Evolutionary conservation across 2,888 invertebrate genomes (phyloP), one percentile per base, ranked within the genome.

Genomic region (Rhopalosiphum nymphaeae): DNA sequence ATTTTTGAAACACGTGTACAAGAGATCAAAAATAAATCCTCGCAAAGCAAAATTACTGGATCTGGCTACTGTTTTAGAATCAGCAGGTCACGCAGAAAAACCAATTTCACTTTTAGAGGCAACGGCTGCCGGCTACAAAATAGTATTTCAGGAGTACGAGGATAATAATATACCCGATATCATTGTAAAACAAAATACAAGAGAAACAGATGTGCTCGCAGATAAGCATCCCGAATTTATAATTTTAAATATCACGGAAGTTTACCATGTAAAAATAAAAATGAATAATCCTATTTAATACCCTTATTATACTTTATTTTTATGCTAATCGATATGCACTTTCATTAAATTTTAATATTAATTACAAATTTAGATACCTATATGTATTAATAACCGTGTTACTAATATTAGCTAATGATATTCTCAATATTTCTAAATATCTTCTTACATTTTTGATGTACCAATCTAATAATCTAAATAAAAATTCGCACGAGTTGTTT

Each of bases 1-100:
- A 78, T 78, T 78, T 78, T 0, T 78, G 78, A 78, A 78, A 78
- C 78, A 78, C 36, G 36, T 78, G 78, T 36, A 36, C 21, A 78
- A 2, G 36, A 78, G 36, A 78, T 78, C 78, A 78, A 78, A 78
- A 78, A 78, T 36, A 78, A 78, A 78, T 78, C 78, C 78, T 36
- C 21, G 78, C 21, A 42, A 36, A 78, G 36, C 36, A 78, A 78
- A 78, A 78, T 78, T 78, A 78, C 36, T 78, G 1, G 21, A 78
- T 78, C 36, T 42, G 36, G 36, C 78, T 78, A 36, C 36, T 36
- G 78, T 78, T 36, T 78, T 78, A 36, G 21, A 78, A 78, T 78
- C 78, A 78, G 78, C 78, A 78, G 78, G 78, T 78, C 78, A 78
- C 78, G 78, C 78, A 78, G 78, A 78, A 78, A 78, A 78, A 78